phyloP scores from a whole-genome alignment of 1,140 invertebrate species.

The Euwallacea fornicatus region DNA sequence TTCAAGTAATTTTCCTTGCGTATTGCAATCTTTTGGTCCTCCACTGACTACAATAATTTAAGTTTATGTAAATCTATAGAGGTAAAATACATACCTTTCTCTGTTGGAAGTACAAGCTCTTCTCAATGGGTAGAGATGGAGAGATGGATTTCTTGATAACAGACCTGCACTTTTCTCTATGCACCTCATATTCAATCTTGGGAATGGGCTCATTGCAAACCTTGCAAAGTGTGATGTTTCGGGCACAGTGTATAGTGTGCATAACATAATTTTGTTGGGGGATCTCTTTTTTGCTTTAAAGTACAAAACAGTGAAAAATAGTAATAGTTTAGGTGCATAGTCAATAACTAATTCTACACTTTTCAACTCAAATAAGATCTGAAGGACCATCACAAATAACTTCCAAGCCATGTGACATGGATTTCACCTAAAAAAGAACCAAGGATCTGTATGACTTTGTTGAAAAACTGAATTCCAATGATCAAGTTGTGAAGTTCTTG shows the following conservation, averaged over 20 bases:
- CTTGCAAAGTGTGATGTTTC: slow-evolving; percentile 51
- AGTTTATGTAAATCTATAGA: background rate
- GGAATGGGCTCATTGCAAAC: slow-evolving; percentile 50
- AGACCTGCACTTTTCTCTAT: slow-evolving; percentile 43
- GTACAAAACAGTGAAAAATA: background rate
- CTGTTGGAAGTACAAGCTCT: slow-evolving; percentile 43
- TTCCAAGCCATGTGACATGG: too few species aligned
- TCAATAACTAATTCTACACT: too few species aligned
- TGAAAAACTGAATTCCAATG: too few species aligned
- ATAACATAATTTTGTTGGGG: slow-evolving; percentile 53
- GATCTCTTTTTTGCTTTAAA: slow-evolving; percentile 52
- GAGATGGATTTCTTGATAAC: slow-evolving; percentile 23
- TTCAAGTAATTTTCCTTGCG: slow-evolving; percentile 41
- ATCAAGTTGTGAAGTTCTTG: too few species aligned
- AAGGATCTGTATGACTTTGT: too few species aligned
- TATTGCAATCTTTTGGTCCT: slow-evolving; percentile 41
- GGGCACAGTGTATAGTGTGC: slow-evolving; percentile 52
- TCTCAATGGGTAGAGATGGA: slow-evolving; percentile 42
- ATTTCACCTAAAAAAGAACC: too few species aligned
- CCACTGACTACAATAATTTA: slow-evolving; percentile 23
- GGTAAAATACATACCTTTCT: slow-evolving; percentile 34
- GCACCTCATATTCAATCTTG: slow-evolving; percentile 46
- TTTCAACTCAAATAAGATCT: too few species aligned
- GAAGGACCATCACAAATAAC: too few species aligned
- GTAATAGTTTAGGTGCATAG: background rate